A percentile compares a stretch with the other conserved stretches of the same genome.
Conservation (phyloP, 2,797 vertebrate species). For the Harpagifer antarcticus region DNA sequence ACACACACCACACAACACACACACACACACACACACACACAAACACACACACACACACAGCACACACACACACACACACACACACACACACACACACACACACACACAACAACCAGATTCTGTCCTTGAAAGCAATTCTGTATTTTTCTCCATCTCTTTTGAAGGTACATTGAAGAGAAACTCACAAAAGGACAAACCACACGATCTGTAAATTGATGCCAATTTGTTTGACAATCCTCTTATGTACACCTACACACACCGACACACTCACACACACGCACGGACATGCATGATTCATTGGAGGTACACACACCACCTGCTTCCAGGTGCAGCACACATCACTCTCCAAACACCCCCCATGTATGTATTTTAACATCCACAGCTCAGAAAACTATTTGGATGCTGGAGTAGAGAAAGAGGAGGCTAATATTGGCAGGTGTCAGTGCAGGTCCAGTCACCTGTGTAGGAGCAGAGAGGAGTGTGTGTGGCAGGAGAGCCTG, state of each 20-base stretch:
- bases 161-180: constrained; percentile 11
- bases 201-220: constrained; percentile 12
- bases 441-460: constrained; percentile 74
- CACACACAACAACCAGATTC: neutral
- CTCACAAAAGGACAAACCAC: constrained; percentile 9
- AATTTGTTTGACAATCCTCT: constrained; percentile 22
- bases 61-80: no score
- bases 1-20: no score
- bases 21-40: neutral
- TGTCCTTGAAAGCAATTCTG: constrained; percentile 32
- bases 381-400: constrained; percentile 59
- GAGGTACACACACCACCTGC: constrained; percentile 56
- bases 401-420: constrained; percentile 51
- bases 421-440: constrained; percentile 68
- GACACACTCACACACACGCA: constrained; percentile 13
- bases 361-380: constrained; percentile 62
- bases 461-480: constrained; percentile 69
- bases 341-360: constrained; percentile 61
- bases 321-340: constrained; percentile 43
- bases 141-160: constrained; percentile 21
- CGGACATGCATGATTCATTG: constrained; percentile 2
- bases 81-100: no score
- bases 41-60: no score
- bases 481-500: constrained; percentile 73
- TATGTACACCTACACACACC: constrained; percentile 20